These are phyloP conservation scores for Heliopora coerulea DNA, from an alignment of 92 coral and sea anemone species.

Conservation along the genomic window DNA sequence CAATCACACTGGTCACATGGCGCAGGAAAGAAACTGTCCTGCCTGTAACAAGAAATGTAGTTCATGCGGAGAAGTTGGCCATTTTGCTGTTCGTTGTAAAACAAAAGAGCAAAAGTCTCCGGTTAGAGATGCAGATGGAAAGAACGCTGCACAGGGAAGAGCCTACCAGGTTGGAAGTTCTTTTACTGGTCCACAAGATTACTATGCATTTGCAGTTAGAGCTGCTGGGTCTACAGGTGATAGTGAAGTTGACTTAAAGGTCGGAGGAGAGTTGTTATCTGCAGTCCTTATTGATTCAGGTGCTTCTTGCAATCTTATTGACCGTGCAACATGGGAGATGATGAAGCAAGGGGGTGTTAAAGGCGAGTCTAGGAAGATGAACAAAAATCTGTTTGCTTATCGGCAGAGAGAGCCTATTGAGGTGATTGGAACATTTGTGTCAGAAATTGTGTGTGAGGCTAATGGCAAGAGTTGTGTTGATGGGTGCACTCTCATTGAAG, in stretches of 20 bases:
- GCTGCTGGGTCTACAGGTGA: not conserved
- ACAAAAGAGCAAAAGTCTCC: not conserved
- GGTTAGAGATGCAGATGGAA: constrained; percentile 7
- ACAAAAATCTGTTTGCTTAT: constrained; percentile 17
- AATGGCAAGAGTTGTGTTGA: not conserved
- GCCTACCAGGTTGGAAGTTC: not conserved
- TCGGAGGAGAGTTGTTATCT: constrained; percentile 28
- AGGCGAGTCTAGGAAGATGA: constrained; percentile 32
- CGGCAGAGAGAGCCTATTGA: constrained; percentile 22
- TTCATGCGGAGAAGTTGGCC: constrained; percentile 40
- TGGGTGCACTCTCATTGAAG: constrained; percentile 42
- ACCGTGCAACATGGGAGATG: constrained; percentile 30
- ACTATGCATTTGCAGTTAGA: constrained; percentile 24
- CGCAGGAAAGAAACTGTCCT: constrained; percentile 37
- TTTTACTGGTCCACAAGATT: constrained; percentile 34
- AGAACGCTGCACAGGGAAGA: constrained; percentile 15
- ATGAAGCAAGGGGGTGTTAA: constrained; percentile 32
- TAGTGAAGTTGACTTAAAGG: constrained; percentile 14
- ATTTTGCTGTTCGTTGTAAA: constrained; percentile 39
- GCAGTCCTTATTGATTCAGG: constrained; percentile 46
- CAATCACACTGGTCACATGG: constrained; percentile 45
- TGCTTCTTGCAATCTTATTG: constrained; percentile 37
- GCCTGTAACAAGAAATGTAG: constrained; percentile 41
- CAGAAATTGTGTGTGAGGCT: not conserved
- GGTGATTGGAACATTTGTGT: constrained; percentile 18